These are phyloP conservation scores for Phyllotis vaccarum DNA, from an alignment of 2,797 vertebrate species.

Conservation along the genomic window DNA sequence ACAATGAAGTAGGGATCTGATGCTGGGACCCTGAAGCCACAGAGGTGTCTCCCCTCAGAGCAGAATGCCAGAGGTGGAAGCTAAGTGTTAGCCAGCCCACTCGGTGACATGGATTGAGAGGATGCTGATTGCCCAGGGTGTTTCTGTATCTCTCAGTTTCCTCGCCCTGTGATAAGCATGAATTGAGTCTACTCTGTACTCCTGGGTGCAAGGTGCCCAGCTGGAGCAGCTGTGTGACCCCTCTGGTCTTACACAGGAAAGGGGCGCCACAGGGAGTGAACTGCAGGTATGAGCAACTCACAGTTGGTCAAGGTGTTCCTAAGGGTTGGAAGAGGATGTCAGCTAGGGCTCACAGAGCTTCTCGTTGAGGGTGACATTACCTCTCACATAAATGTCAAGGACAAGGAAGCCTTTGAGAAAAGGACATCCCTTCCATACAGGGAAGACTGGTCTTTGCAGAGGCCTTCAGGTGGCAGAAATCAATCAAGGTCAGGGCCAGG, in stretches of 20 bases:
- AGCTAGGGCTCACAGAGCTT: not conserved
- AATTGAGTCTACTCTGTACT: not conserved
- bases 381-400: too few species aligned
- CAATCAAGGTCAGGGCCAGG: not conserved
- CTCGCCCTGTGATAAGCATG: not conserved
- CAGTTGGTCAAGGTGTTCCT: not conserved
- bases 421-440: too few species aligned
- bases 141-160: not conserved
- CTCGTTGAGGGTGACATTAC: not conserved
- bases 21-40: not conserved
- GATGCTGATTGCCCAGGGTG: not conserved
- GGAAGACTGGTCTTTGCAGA: not conserved
- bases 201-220: not conserved
- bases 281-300: not conserved
- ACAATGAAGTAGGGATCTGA: not conserved
- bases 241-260: not conserved
- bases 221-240: not conserved
- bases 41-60: not conserved
- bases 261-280: not conserved
- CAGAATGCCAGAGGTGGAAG: not conserved
- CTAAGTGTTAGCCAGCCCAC: not conserved
- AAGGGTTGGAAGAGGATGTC: not conserved
- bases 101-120: fast-evolving
- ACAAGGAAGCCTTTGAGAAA: not conserved
- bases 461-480: not conserved